Base-by-base conservation (phyloP, 2,113 vertebrate species). In the Pterophyllum scalare region DNA sequence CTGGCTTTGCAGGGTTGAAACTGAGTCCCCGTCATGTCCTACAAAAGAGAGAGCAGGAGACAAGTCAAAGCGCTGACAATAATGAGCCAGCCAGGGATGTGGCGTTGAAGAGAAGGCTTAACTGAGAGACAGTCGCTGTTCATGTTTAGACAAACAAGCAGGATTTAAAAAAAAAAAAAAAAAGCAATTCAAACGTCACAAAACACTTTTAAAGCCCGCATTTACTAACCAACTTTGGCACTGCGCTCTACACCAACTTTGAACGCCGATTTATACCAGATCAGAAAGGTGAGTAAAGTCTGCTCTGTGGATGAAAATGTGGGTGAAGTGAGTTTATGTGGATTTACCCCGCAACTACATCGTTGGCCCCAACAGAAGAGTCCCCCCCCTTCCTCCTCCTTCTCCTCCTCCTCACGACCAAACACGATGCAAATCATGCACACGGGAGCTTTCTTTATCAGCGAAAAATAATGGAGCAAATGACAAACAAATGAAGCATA, bases 11-110 rank as follows among this genome's bases (percentile, higher is more conserved):
- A 89, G 91, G 87, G 87, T 65, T 84, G 91, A 94, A 94, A 93
- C 93, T 84, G 94, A 81, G 94, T 93, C 90, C 94, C 92, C 88
- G 88, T 95, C 95, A 96, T 95, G 95, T 95, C 95, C 96, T 96
- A 91, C 92, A 95, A 92, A 84, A 89, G 87, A 93, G 85, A 89
- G 86, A 87, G 90, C 88, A 88, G 77, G 90, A 92, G 92, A 92
- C 86, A 64, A 85, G 93, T 92, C 90, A 94, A 86, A 89, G 87
- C 88, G 81, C 80, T 91, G 88, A 91, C 88, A 92, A 91, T 87
- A 88, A 92, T 80, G 90, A 93, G 87, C 80, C 93, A 81, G 78
- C 20, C 84, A 80, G 87, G 77, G 83, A 88, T 85, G 86, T 65
- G 83, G 85, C 9, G 77, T 52, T 40, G 85, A 49, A 87, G 89